Conservation (phyloP, 2,113 vertebrate genomes). For the Hirundichthys speculiger region DNA sequence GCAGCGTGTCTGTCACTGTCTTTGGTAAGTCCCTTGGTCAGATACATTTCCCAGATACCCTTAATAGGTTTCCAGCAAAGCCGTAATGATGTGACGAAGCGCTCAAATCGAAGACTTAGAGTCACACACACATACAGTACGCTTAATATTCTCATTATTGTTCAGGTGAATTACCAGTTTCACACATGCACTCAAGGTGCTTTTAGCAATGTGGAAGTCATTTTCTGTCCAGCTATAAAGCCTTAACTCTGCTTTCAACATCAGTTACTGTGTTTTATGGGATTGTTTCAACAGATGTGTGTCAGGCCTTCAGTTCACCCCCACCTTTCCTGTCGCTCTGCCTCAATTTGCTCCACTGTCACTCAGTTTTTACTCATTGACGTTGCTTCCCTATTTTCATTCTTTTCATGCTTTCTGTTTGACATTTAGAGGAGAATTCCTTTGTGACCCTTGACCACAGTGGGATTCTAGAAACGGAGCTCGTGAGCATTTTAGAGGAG, state of each 20-base stretch:
- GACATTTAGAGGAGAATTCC: conserved; percentile 81
- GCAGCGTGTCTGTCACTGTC: conserved; percentile 84
- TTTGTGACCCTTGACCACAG: conserved; percentile 88
- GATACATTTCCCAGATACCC: not conserved
- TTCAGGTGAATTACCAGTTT: conserved; percentile 23
- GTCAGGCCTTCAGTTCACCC: conserved; percentile 56
- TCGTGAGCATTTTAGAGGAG: conserved; percentile 87
- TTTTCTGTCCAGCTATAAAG: conserved; percentile 50
- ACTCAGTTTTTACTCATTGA: conserved; percentile 3
- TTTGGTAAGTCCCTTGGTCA: conserved; percentile 79
- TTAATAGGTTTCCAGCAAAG: conserved; percentile 6
- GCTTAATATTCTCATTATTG: conserved; percentile 22
- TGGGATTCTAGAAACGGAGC: conserved; percentile 83
- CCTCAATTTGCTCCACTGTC: not conserved
- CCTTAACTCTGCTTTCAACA: conserved; percentile 69
- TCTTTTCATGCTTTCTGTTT: conserved; percentile 4
- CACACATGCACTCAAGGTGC: conserved; percentile 19
- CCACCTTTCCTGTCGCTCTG: conserved; percentile 8
- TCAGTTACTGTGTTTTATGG: conserved; percentile 63
- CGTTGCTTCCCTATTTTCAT: not conserved
- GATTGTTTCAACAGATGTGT: conserved; percentile 72
- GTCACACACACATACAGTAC: not conserved
- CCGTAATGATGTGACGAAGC: not conserved
- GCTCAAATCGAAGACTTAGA: not conserved
- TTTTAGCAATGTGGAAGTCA: conserved; percentile 37